Base-by-base conservation (phyloP, 1,140 invertebrate genomes). In the Drosophila kikkawai region DNA sequence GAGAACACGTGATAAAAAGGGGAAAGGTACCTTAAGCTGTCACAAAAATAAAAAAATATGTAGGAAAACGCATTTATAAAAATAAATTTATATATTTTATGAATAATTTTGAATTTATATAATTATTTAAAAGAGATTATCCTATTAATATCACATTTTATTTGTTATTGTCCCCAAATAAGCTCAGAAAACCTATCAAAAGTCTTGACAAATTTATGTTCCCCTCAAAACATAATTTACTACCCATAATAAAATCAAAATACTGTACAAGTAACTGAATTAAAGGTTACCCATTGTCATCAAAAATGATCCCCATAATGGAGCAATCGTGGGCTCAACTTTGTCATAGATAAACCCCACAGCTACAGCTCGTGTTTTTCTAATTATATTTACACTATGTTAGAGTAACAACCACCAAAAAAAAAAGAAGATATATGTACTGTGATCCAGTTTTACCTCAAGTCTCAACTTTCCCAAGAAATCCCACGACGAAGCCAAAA, bases 401-500 rank as follows among this genome's bases (percentile, higher is more conserved):
- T 37, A 36, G 53, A 22, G 51, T 15, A 41, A 34, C 45, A 53
- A 76, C 53, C 53, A 55, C 37, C 57, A 13, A 53, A 51, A 19
- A 34, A 34, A 22, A 39, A 36, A 7, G 13, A 2, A 53, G 8
- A 53, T 13, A 17, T 19, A 26, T 65, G 36, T 34, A 37, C 22
- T 15, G 13, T 68, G 64, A 60, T 39, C 70, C 34, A 78, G 56
- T 69, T 69, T 34, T 45, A 32, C 56, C 37, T 37, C 22, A 73
- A 57, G 57, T 3, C 53, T 56, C 36, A 59, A 79, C 85, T 79
- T 74, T 87, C 65, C 68, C 74, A 64, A 53, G 58, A 45, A 87
- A 75, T 88, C 85, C 85, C 85, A 88, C 69, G 85, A 86, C 53
- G 36, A 64, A 42, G 11, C 11, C 69, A 22, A 56, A 56, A 42